These are phyloP conservation scores for Strigamia maritima DNA, from an alignment of 2,888 invertebrate genomes.

Conservation along the genomic window DNA sequence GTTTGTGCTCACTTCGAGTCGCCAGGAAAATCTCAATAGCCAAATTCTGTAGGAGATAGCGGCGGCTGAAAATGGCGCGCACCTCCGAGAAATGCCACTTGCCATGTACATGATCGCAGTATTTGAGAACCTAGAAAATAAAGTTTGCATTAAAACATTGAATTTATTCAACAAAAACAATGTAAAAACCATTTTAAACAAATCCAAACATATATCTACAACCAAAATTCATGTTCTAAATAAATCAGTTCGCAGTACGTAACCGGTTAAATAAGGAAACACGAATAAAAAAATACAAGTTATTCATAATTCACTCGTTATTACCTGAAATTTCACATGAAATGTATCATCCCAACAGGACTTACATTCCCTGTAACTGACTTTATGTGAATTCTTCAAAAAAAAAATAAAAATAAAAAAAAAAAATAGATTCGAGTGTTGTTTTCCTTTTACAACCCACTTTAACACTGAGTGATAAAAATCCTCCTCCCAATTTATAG, in stretches of 20 bases:
- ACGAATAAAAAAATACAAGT: too few relatives aligned
- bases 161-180: too few relatives aligned
- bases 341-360: neutral
- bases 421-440: neutral
- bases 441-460: slow-evolving; percentile 20
- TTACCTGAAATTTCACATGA: neutral
- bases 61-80: slow-evolving; percentile 93
- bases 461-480: slow-evolving; percentile 11
- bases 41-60: slow-evolving; percentile 89
- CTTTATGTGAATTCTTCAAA: neutral
- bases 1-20: slow-evolving; percentile 77
- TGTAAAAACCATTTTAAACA: too few relatives aligned
- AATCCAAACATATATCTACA: too few relatives aligned
- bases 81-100: slow-evolving; percentile 99
- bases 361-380: neutral
- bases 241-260: too few relatives aligned
- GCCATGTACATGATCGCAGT: slow-evolving; percentile 97
- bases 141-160: too few relatives aligned
- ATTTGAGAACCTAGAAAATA: slow-evolving; percentile 76
- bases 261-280: too few relatives aligned
- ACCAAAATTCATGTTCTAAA: too few relatives aligned
- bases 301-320: too few relatives aligned
- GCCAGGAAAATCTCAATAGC: slow-evolving; percentile 98
- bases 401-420: neutral
- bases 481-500: slow-evolving; percentile 4